Conservation (phyloP, 2,888 invertebrate species). For the Geotrupes spiniger region DNA sequence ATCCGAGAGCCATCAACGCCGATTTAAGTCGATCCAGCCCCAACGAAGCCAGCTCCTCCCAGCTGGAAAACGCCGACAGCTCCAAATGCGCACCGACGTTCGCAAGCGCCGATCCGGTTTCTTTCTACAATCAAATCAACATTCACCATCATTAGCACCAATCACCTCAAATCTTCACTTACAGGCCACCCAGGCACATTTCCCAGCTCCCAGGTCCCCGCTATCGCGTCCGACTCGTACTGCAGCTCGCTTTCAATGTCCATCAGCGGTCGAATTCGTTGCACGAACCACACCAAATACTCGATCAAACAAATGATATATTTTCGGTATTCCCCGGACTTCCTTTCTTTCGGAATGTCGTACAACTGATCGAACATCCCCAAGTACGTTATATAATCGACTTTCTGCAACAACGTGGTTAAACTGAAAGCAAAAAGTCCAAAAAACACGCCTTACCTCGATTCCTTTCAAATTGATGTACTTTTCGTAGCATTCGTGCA, state of each 20-base stretch:
- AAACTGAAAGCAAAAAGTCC: neutral
- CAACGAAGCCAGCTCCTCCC: slow-evolving; percentile 94
- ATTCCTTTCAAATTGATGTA: slow-evolving; percentile 96
- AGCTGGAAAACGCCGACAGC: slow-evolving; percentile 95
- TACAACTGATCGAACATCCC: slow-evolving; percentile 92
- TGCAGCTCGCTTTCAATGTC: slow-evolving; percentile 80
- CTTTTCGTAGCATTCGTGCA: slow-evolving; percentile 94
- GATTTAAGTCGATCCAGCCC: slow-evolving; percentile 97
- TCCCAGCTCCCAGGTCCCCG: slow-evolving; percentile 84
- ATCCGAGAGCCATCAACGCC: slow-evolving; percentile 90
- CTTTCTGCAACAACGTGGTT: slow-evolving; percentile 57
- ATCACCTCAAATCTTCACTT: no score
- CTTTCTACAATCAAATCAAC: slow-evolving; percentile 62
- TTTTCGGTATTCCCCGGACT: slow-evolving; percentile 81
- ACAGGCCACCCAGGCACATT: slow-evolving; percentile 93
- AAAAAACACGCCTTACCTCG: slow-evolving; percentile 59
- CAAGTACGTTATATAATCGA: slow-evolving; percentile 95
- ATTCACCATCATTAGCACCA: neutral
- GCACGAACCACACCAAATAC: slow-evolving; percentile 81
- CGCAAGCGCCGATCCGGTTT: slow-evolving; percentile 87
- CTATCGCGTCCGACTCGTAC: slow-evolving; percentile 75
- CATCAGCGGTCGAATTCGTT: slow-evolving; percentile 80
- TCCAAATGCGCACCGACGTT: slow-evolving; percentile 96
- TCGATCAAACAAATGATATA: slow-evolving; percentile 82
- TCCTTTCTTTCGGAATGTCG: slow-evolving; percentile 89